Percentiles rank a stretch among this genome's conserved stretches.
Conservation (phyloP, 1,140 invertebrate species). For the Drosophila trapezifrons region DNA sequence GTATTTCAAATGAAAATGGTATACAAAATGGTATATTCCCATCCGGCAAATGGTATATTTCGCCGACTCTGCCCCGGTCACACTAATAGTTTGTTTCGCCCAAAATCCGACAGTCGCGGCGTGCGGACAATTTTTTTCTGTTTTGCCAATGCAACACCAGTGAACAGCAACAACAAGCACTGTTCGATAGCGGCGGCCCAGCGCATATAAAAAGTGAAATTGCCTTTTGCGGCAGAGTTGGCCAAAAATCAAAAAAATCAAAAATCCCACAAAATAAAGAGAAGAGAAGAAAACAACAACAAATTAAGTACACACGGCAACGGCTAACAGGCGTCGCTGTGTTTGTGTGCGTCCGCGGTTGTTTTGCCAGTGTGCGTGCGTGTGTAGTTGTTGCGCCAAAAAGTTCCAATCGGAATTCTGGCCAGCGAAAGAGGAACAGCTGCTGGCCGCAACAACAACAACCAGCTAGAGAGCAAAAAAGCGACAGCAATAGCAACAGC, state of each 20-base stretch:
- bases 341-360: constrained; percentile 34
- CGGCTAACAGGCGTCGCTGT: constrained; percentile 35
- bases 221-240: constrained; percentile 70
- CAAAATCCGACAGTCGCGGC: constrained; percentile 20
- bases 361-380: constrained; percentile 31
- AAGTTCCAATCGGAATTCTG: constrained; percentile 74
- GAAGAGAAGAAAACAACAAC: constrained; percentile 25
- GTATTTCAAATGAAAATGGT: background rate
- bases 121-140: constrained; percentile 41
- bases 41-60: background rate
- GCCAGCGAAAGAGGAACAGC: constrained; percentile 41
- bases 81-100: constrained; percentile 9
- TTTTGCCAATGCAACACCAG: constrained; percentile 36
- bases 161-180: constrained; percentile 28
- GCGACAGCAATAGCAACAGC: constrained; percentile 3
- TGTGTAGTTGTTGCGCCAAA: constrained; percentile 62
- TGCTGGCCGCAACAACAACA: constrained; percentile 34
- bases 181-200: constrained; percentile 35
- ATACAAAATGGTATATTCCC: background rate
- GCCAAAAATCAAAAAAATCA: constrained; percentile 24
- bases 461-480: constrained; percentile 15
- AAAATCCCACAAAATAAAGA: constrained; percentile 16
- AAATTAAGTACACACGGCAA: constrained; percentile 31
- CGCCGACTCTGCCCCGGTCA: background rate
- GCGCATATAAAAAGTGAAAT: constrained; percentile 72